phyloP scores from a whole-genome alignment of 1,140 invertebrate species.

The Conus ventricosus region DNA sequence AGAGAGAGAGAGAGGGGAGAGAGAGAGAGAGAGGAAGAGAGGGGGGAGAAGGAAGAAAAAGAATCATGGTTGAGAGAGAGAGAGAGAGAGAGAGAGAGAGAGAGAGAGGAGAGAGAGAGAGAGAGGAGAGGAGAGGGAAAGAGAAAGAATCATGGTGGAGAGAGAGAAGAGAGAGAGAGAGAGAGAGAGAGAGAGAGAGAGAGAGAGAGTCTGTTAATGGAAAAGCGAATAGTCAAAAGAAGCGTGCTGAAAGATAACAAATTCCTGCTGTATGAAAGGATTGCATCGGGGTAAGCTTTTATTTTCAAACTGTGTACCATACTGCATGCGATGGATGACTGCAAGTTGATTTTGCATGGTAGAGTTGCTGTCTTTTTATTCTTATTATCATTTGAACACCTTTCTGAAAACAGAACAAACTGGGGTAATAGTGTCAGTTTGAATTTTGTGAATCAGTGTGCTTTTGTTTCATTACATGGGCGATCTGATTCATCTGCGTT shows the following conservation, averaged over 20 bases:
- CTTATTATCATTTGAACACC: too few species aligned
- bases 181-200: neutral
- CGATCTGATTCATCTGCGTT: too few species aligned
- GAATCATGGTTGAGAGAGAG: slow-evolving; percentile 11
- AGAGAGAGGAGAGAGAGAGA: neutral
- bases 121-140: neutral
- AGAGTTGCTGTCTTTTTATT: too few species aligned
- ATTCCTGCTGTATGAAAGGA: too few species aligned
- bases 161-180: neutral
- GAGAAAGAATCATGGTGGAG: neutral
- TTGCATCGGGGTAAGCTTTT: too few species aligned
- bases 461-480: too few species aligned
- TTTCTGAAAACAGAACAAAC: too few species aligned
- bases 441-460: too few species aligned
- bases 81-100: slow-evolving; percentile 14
- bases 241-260: neutral
- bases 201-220: neutral
- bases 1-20: slow-evolving; percentile 3
- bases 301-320: too few species aligned
- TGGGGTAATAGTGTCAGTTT: too few species aligned
- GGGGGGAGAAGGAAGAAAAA: neutral
- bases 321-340: too few species aligned
- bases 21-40: neutral
- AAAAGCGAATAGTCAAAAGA: neutral
- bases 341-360: too few species aligned